These are phyloP conservation scores for Caenorhabditis afra DNA, from an alignment of 2,888 invertebrate species.

Conservation along the genomic window DNA sequence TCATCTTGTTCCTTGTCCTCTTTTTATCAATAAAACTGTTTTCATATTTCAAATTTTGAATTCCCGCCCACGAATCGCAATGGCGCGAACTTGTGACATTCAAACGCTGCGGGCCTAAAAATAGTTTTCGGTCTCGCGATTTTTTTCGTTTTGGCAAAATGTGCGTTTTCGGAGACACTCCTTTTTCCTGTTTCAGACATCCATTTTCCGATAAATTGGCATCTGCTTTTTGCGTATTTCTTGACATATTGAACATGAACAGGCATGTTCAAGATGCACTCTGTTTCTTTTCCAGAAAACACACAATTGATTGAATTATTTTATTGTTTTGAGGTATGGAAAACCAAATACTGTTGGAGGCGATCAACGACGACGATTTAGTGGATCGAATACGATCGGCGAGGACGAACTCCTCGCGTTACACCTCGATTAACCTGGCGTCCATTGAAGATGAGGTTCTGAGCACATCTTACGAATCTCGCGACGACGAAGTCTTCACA, in stretches of 20 bases:
- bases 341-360: slow-evolving; percentile 25
- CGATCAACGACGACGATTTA: slow-evolving; percentile 26
- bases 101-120: too few species aligned
- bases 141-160: too few species aligned
- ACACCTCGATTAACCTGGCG: slow-evolving; percentile 20
- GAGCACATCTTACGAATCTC: slow-evolving; percentile 22
- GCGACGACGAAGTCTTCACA: slow-evolving; percentile 4
- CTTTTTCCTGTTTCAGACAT: too few species aligned
- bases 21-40: not conserved
- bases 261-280: too few species aligned
- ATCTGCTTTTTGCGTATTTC: not conserved
- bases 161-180: too few species aligned
- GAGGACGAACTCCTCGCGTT: slow-evolving; percentile 8
- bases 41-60: not conserved
- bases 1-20: not conserved
- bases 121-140: too few species aligned
- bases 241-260: too few species aligned
- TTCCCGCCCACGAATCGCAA: too few species aligned
- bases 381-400: slow-evolving; percentile 10
- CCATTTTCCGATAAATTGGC: too few species aligned
- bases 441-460: slow-evolving; percentile 25
- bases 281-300: too few species aligned
- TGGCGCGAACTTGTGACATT: too few species aligned
- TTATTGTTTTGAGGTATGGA: slow-evolving; percentile 40
- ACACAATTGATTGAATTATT: not conserved